Percentiles rank a stretch among this genome's conserved stretches.
Evolutionary conservation across 1,140 invertebrate genomes (phyloP).

Genomic region (Bombus pyrosoma): DNA sequence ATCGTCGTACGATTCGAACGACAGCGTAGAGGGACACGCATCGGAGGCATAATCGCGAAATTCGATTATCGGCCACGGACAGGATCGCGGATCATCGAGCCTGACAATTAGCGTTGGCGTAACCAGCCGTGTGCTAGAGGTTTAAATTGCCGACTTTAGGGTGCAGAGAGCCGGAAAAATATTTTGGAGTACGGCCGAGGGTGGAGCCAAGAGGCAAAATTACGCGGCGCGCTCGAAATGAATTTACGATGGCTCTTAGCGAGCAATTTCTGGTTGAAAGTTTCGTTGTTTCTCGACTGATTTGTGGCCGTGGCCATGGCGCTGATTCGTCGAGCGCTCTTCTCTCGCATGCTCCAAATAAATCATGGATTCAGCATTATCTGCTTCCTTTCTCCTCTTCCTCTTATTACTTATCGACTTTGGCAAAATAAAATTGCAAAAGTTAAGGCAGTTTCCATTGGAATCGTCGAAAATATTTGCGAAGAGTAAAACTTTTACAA

Average conservation of each 20-base stretch:
- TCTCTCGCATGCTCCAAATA: not conserved
- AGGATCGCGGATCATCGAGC: conserved; percentile 51
- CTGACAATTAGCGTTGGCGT: conserved; percentile 39
- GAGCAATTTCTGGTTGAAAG: conserved; percentile 36
- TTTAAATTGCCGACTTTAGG: conserved; percentile 59
- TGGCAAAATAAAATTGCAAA: no score
- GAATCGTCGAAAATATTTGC: no score
- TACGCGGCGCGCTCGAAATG: conserved; percentile 36
- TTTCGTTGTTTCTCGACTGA: conserved; percentile 43
- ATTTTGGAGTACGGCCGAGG: conserved; percentile 37
- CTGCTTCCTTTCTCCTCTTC: no score
- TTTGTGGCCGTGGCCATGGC: not conserved
- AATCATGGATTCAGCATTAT: not conserved
- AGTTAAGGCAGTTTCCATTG: no score
- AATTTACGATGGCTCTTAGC: conserved; percentile 50
- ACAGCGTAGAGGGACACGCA: not conserved
- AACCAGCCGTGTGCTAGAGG: not conserved
- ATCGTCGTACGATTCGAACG: not conserved
- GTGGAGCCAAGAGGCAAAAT: conserved; percentile 19
- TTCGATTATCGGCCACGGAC: conserved; percentile 50
- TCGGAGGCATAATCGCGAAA: conserved; percentile 44
- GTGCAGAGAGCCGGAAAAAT: conserved; percentile 47
- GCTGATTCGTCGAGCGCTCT: not conserved
- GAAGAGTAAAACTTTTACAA: no score
- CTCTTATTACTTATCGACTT: no score